These are phyloP conservation scores for Danionella cerebrum DNA, from an alignment of 2,113 vertebrate species.

Conservation along the genomic window DNA sequence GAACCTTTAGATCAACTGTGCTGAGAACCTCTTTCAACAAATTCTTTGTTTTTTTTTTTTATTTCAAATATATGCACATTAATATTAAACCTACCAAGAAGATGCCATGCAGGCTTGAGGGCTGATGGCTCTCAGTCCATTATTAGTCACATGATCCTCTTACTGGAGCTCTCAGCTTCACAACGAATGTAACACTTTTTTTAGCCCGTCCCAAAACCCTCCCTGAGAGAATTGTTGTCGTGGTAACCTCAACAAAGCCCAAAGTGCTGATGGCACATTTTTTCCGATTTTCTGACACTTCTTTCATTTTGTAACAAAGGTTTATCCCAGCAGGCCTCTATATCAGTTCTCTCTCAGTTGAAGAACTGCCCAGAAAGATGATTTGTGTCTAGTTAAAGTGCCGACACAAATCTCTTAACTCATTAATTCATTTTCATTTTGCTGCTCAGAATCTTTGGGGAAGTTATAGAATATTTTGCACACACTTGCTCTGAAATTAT, in stretches of 20 bases:
- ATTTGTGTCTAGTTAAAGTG: neutral
- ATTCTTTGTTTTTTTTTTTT: no score
- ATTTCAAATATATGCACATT: no score
- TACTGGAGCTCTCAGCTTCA: neutral
- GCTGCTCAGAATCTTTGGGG: no score
- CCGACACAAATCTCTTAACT: neutral
- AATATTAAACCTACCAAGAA: no score
- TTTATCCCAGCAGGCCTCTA: neutral
- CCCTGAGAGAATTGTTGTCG: neutral
- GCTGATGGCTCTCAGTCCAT: neutral
- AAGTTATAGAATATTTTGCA: no score
- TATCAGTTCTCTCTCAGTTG: neutral
- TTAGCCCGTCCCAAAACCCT: neutral
- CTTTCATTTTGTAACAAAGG: neutral
- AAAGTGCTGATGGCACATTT: neutral
- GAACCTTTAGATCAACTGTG: no score
- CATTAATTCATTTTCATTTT: neutral
- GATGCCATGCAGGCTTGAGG: conserved; percentile 3
- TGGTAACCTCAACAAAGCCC: neutral
- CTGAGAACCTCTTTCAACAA: no score
- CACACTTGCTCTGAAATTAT: no score
- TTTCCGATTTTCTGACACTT: neutral
- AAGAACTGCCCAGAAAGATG: neutral
- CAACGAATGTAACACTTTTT: neutral
- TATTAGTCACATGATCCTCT: neutral